Evolutionary conservation across 2,113 vertebrate species (phyloP).

Genomic region (Picathartes gymnocephalus): DNA sequence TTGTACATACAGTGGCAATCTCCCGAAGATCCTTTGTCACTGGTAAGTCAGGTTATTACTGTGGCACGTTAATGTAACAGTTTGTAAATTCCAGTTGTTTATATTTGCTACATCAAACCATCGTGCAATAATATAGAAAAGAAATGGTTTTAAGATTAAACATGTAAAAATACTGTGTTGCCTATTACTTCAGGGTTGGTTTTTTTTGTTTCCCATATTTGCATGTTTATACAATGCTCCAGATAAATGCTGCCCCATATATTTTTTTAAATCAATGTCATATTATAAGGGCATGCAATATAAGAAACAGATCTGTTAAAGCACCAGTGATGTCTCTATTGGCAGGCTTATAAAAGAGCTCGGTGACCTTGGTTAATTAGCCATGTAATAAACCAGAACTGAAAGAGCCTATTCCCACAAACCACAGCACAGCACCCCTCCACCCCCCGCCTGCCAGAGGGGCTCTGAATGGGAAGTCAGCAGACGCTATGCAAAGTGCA

Average conservation of each 20-base stretch:
- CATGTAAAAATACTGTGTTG: neutral
- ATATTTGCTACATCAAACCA: neutral
- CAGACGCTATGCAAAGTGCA: slow-evolving; percentile 49
- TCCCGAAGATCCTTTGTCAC: neutral
- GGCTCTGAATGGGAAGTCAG: slow-evolving; percentile 64
- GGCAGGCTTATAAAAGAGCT: slow-evolving; percentile 59
- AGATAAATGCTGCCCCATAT: neutral
- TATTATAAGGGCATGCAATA: slow-evolving; percentile 21
- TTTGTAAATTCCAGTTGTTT: neutral
- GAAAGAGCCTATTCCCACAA: slow-evolving; percentile 71
- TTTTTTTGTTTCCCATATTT: neutral
- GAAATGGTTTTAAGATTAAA: neutral
- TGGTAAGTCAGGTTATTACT: neutral
- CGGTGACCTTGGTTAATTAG: slow-evolving; percentile 75
- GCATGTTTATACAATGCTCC: neutral
- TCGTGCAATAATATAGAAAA: neutral
- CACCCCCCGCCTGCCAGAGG: slow-evolving; percentile 38
- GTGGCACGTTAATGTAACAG: neutral
- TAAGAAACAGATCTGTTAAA: slow-evolving; percentile 55
- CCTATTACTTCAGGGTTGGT: neutral
- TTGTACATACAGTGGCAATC: neutral
- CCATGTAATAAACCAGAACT: slow-evolving; percentile 75
- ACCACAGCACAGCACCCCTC: slow-evolving; percentile 61
- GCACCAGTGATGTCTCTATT: slow-evolving; percentile 57
- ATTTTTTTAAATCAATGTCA: neutral